Evolutionary conservation across 2,888 invertebrate species (phyloP).

Genomic region (Mythimna pallens): DNA sequence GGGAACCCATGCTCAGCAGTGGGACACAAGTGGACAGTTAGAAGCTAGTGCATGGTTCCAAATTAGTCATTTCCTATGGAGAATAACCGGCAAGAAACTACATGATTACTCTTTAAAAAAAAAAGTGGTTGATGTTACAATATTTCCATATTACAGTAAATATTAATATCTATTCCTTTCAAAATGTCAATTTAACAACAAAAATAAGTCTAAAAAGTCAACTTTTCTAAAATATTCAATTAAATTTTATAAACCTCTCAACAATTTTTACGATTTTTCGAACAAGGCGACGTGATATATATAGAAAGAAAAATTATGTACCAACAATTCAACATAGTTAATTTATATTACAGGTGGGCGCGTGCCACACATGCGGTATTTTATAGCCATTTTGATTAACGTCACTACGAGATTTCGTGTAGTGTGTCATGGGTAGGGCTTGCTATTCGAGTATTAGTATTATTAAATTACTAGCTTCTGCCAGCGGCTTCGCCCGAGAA

Average conservation of each 20-base stretch:
- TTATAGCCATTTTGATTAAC: slow-evolving; percentile 59
- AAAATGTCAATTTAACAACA: background rate
- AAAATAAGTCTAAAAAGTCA: background rate
- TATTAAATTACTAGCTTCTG: background rate
- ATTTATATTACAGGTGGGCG: slow-evolving; percentile 46
- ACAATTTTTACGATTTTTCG: slow-evolving; percentile 37
- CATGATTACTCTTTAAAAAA: no score
- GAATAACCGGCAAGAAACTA: no score
- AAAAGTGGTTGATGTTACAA: no score
- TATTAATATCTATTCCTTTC: background rate
- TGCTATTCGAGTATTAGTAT: background rate
- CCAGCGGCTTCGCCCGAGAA: no score
- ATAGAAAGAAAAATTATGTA: slow-evolving; percentile 35
- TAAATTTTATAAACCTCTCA: slow-evolving; percentile 27
- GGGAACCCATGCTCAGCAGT: no score
- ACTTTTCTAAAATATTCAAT: slow-evolving; percentile 29
- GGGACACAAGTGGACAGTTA: no score
- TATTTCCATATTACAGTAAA: no score
- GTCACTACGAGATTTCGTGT: slow-evolving; percentile 41
- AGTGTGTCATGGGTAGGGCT: slow-evolving; percentile 24
- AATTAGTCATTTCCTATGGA: no score
- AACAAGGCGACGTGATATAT: slow-evolving; percentile 39
- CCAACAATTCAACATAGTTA: slow-evolving; percentile 24
- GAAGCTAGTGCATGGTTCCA: no score
- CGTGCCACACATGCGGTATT: slow-evolving; percentile 49